A percentile compares a stretch with the other conserved stretches of the same genome.
Evolutionary conservation across 2,888 invertebrate genomes (phyloP).

Genomic region (Ypsolopha sequella): DNA sequence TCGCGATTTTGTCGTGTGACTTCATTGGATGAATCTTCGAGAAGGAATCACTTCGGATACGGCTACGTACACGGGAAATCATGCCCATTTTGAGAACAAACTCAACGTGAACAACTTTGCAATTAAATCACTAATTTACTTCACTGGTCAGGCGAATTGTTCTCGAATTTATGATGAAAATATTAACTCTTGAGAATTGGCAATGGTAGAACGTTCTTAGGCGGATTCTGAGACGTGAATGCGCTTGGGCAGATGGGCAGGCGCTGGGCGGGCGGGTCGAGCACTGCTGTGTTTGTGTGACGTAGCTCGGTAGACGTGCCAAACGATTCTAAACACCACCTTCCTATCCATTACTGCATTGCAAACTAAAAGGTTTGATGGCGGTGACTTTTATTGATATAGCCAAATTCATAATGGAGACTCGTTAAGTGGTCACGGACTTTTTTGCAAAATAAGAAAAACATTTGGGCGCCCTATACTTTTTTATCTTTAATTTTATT

Average conservation of each 20-base stretch:
- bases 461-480: no score
- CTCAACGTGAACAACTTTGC: not conserved
- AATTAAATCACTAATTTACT: not conserved
- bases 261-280: constrained; percentile 32
- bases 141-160: not conserved
- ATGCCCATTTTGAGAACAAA: constrained; percentile 68
- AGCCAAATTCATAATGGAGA: no score
- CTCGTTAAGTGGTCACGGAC: no score
- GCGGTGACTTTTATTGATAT: no score
- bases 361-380: not conserved
- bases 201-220: not conserved
- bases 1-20: constrained; percentile 77
- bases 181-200: not conserved
- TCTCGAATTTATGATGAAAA: not conserved
- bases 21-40: constrained; percentile 72
- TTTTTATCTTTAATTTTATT: no score
- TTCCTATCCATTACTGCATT: not conserved
- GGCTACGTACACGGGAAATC: constrained; percentile 78
- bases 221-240: constrained; percentile 24
- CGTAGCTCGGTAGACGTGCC: not conserved
- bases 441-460: no score
- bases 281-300: constrained; percentile 14
- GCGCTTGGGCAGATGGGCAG: constrained; percentile 35
- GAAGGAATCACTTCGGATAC: constrained; percentile 74
- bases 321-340: not conserved